A percentile compares a stretch with the other conserved stretches of the same genome.
Conservation (phyloP, 2,113 vertebrate species). For the Mesocricetus auratus region DNA sequence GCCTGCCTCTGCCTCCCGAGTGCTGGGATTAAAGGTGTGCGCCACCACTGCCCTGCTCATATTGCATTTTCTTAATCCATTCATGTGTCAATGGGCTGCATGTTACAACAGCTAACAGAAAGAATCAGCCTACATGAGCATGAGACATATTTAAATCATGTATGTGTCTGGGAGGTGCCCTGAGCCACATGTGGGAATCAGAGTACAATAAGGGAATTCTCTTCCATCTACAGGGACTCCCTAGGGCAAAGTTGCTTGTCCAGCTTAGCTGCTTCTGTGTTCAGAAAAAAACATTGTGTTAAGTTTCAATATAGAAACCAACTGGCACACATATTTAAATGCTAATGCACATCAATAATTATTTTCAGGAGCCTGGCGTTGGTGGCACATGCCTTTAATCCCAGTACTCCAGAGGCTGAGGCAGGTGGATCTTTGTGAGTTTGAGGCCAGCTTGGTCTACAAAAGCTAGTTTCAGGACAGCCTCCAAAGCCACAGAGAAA, state of each 20-base stretch:
- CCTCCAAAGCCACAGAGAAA: too few relatives aligned
- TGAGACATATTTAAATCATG: background rate
- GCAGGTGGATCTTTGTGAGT: too few relatives aligned
- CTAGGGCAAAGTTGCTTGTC: background rate
- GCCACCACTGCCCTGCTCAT: too few relatives aligned
- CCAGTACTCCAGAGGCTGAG: too few relatives aligned
- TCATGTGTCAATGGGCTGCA: background rate
- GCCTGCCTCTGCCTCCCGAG: too few relatives aligned
- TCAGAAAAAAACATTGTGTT: too few relatives aligned
- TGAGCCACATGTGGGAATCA: background rate
- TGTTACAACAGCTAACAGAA: background rate
- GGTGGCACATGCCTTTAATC: too few relatives aligned
- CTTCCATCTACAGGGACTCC: too few relatives aligned
- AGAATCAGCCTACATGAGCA: background rate
- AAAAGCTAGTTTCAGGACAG: too few relatives aligned
- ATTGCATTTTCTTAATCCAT: background rate
- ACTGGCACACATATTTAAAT: background rate
- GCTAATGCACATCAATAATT: background rate
- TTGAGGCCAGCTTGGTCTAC: too few relatives aligned
- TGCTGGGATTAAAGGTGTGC: too few relatives aligned
- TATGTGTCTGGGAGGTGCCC: background rate
- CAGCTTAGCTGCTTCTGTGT: background rate
- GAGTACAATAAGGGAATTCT: background rate
- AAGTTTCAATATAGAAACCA: background rate
- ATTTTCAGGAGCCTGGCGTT: too few relatives aligned